Evolutionary conservation across 2,113 vertebrate species (phyloP).

Genomic region (Campylorhamphus procurvoides): DNA sequence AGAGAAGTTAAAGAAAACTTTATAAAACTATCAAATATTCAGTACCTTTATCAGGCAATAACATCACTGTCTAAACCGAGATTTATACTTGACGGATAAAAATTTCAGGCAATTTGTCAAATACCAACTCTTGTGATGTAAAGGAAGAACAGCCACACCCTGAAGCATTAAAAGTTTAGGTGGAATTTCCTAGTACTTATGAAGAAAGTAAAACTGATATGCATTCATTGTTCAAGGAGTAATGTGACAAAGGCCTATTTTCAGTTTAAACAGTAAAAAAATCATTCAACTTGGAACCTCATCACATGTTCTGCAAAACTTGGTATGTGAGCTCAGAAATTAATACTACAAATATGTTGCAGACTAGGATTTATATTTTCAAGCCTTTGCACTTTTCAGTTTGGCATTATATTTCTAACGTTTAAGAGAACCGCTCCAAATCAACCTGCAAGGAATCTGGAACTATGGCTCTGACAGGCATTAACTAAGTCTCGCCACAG

Average conservation of each 20-base stretch:
- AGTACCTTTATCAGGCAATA: neutral
- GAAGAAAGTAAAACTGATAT: neutral
- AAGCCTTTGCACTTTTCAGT: neutral
- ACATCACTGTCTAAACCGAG: neutral
- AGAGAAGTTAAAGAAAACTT: neutral
- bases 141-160: neutral
- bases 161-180: neutral
- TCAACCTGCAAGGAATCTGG: neutral
- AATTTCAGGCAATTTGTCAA: neutral
- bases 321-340: rapidly evolving
- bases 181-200: neutral
- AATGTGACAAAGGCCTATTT: neutral
- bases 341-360: neutral
- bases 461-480: neutral
- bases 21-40: neutral
- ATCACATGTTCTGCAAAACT: neutral
- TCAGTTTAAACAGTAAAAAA: neutral
- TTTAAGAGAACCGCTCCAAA: neutral
- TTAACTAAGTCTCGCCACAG: neutral
- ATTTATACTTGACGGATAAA: neutral
- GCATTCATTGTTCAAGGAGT: neutral
- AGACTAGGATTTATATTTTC: neutral
- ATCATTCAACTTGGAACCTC: neutral
- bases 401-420: neutral
- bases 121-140: neutral